phyloP scores from a whole-genome alignment of 1,140 invertebrate species.

The Drosophila arawakana region DNA sequence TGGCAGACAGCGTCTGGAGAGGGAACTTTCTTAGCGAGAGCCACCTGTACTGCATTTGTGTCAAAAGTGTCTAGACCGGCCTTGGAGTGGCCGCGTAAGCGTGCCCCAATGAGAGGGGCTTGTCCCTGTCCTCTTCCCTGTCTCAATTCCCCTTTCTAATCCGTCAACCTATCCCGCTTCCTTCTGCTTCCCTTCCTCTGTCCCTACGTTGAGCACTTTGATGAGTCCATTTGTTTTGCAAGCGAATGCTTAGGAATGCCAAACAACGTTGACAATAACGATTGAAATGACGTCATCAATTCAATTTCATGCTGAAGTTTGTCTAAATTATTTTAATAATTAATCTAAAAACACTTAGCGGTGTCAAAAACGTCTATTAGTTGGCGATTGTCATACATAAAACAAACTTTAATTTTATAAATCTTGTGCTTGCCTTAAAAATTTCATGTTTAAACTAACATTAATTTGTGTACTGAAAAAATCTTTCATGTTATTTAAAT shows the following conservation, averaged over 20 bases:
- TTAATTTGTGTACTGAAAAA: too few species aligned
- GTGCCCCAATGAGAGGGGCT: slow-evolving; percentile 22
- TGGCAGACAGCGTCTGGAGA: slow-evolving; percentile 19
- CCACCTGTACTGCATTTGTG: slow-evolving; percentile 65
- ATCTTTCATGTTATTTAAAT: too few species aligned
- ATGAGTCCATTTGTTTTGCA: slow-evolving; percentile 63
- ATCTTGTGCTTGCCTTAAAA: too few species aligned
- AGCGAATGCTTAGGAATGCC: slow-evolving; percentile 1
- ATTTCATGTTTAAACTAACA: too few species aligned
- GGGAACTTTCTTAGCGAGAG: slow-evolving; percentile 61
- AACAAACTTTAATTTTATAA: too few species aligned
- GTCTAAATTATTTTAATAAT: background rate
- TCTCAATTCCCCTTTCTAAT: too few species aligned
- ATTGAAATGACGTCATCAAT: background rate
- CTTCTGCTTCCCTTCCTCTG: too few species aligned
- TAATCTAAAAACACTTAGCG: background rate
- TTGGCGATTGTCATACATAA: too few species aligned
- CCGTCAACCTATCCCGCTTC: too few species aligned
- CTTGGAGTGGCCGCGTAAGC: slow-evolving; percentile 37
- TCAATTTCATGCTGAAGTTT: background rate
- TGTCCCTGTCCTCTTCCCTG: background rate
- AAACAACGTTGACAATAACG: background rate
- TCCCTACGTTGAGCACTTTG: slow-evolving; percentile 63
- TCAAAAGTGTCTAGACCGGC: slow-evolving; percentile 79
- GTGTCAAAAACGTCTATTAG: background rate